phyloP scores from a whole-genome alignment of 2,113 vertebrate species.

The Coryphaenoides rupestris region DNA sequence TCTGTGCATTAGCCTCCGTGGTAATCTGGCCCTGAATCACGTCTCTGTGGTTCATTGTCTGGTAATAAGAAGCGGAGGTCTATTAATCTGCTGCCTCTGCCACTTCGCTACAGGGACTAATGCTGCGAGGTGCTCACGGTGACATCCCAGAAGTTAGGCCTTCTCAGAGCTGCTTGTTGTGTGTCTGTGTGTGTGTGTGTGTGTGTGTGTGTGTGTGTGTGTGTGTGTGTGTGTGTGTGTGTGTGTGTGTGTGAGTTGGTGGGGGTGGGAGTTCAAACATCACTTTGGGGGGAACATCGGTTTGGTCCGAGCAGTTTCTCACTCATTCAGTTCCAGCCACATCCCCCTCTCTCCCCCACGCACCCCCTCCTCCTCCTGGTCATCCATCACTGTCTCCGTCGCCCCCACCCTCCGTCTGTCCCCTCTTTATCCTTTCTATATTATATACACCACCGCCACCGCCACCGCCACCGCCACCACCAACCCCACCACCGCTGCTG shows the following conservation, averaged over 20 bases:
- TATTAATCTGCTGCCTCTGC: too few species aligned
- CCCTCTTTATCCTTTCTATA: conserved; percentile 53
- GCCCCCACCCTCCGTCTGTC: conserved; percentile 63
- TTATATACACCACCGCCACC: conserved; percentile 29
- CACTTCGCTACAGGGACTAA: too few species aligned
- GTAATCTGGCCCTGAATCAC: conserved; percentile 32
- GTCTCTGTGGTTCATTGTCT: conserved; percentile 21
- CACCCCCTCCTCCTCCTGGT: conserved; percentile 41
- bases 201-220: too few species aligned
- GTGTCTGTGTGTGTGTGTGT: too few species aligned
- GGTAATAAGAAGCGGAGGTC: too few species aligned
- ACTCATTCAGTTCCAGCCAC: conserved; percentile 42
- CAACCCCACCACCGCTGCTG: conserved; percentile 36
- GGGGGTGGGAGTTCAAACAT: conserved; percentile 1
- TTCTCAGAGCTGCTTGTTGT: too few species aligned
- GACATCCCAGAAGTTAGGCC: too few species aligned
- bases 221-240: too few species aligned
- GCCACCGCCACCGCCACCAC: conserved; percentile 31
- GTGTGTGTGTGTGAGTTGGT: too few species aligned
- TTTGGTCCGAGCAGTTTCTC: conserved; percentile 31
- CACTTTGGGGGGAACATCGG: too few species aligned
- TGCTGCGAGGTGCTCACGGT: too few species aligned
- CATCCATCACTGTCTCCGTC: conserved; percentile 66
- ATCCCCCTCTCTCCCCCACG: conserved; percentile 36
- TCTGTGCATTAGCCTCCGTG: conserved; percentile 29